phyloP scores from a whole-genome alignment of 2,113 vertebrate species.

The Dinomys branickii region DNA sequence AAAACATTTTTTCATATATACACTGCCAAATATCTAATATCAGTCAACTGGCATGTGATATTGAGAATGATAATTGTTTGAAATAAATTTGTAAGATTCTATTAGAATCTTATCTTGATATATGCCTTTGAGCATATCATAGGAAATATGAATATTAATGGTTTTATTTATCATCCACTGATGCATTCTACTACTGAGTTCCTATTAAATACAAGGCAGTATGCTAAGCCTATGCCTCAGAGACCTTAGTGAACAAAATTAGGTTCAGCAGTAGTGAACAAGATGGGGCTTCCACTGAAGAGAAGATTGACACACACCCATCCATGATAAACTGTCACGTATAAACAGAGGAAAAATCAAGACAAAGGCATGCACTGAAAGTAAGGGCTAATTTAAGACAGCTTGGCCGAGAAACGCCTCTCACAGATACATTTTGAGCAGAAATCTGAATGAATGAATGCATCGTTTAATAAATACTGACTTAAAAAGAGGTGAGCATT shows the following conservation, averaged over 20 bases:
- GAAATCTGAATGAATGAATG: constrained; percentile 36
- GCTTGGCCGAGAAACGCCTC: not conserved
- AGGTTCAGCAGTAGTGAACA: not conserved
- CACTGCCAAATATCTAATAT: not conserved
- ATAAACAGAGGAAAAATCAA: not conserved
- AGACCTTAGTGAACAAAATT: not conserved
- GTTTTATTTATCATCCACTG: constrained; percentile 14
- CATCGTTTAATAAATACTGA: constrained; percentile 13
- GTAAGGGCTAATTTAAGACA: not conserved
- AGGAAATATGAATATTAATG: constrained; percentile 6
- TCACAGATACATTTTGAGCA: constrained; percentile 15
- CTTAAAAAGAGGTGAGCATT: not conserved
- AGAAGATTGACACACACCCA: not conserved
- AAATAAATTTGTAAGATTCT: not conserved
- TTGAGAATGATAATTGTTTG: not conserved
- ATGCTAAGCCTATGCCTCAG: not conserved
- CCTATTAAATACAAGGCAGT: not conserved
- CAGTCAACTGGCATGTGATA: not conserved
- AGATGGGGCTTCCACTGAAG: not conserved
- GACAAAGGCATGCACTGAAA: not conserved
- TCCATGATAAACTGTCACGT: not conserved
- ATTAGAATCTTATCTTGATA: constrained; percentile 8
- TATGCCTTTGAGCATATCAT: not conserved
- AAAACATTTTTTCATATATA: not conserved
- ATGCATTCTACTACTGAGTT: not conserved